Base-by-base conservation (phyloP, 2,888 invertebrate species). In the Syrista parreyssii region DNA sequence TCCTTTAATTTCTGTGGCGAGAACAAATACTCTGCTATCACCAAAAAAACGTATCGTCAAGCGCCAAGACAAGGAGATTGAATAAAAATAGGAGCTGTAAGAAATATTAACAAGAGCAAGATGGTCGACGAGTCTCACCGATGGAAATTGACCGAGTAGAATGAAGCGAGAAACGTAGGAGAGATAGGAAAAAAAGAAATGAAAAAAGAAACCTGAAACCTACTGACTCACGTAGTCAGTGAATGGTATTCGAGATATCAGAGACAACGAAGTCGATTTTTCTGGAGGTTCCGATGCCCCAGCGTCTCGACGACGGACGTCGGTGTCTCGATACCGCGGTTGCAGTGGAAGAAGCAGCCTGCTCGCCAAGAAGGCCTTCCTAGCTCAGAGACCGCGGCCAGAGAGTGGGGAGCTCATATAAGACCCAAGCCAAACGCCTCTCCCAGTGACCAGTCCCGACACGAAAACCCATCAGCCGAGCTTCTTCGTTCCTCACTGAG, bases 401-500 rank as follows among this genome's bases (percentile, higher is more conserved):
- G 81, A 88, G 90, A 90, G 90, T 90, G 90, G 90, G 90, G 90
- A 88, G 89, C 86, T 90, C 90, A 90, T 90, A 90, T 90, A 90
- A 90, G 90, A 90, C 89, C 88, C 86, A 88, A 89, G 84, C 86
- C 89, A 90, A 90, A 89, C 88, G 89, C 89, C 90, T 91, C 90
- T 90, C 89, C 88, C 90, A 90, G 90, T 91, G 89, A 90, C 87
- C 90, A 91, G 90, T 90, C 89, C 88, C 88, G 88, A 89, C 89
- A 90, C 90, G 90, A 91, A 90, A 90, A 91, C 91, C 88, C 89
- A 90, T 90, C 90, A 88, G 86, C 88, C 86, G 87, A 88, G 88
- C 89, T 88, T 89, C 89, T 88, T 90, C 88, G 85, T 81, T 78
- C 80, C 75, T 79, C 76, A 81, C 81, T 74, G 78, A 80, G 75